Evolutionary conservation across 2,113 vertebrate genomes (phyloP).

Genomic region (Dasyurus viverrinus): DNA sequence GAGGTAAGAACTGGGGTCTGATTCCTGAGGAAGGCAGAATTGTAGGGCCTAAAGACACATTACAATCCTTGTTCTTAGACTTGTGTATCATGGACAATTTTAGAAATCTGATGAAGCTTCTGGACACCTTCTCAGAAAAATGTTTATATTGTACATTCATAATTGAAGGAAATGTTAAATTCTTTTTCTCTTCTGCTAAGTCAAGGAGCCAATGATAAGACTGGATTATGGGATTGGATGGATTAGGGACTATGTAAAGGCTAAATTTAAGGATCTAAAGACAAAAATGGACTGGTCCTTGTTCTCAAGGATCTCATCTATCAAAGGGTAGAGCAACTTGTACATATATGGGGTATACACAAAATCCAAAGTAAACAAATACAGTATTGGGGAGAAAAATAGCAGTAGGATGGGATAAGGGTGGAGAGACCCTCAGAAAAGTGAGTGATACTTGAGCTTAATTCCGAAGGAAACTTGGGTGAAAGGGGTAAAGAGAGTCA

Average conservation of each 20-base stretch:
- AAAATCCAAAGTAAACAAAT: neutral
- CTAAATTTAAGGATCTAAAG: neutral
- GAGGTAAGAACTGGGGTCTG: constrained; percentile 53
- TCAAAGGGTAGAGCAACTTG: neutral
- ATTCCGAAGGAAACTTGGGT: neutral
- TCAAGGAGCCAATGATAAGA: neutral
- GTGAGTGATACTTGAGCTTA: neutral
- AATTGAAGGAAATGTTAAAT: too few species aligned
- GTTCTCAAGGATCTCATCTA: neutral
- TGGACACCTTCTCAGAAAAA: too few species aligned
- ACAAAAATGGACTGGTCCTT: neutral
- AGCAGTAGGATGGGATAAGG: neutral
- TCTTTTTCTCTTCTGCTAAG: too few species aligned
- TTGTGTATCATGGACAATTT: too few species aligned
- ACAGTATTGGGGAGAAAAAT: neutral
- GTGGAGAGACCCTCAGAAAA: neutral
- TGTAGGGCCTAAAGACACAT: neutral
- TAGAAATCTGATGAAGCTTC: too few species aligned
- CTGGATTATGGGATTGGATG: too few species aligned
- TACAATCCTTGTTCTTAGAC: too few species aligned
- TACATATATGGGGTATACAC: neutral
- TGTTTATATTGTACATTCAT: too few species aligned
- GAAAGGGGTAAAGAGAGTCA: neutral
- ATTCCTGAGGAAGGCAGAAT: neutral
- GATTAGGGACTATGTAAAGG: neutral